phyloP scores from a whole-genome alignment of 2,797 vertebrate genomes.

The Enoplosus armatus region DNA sequence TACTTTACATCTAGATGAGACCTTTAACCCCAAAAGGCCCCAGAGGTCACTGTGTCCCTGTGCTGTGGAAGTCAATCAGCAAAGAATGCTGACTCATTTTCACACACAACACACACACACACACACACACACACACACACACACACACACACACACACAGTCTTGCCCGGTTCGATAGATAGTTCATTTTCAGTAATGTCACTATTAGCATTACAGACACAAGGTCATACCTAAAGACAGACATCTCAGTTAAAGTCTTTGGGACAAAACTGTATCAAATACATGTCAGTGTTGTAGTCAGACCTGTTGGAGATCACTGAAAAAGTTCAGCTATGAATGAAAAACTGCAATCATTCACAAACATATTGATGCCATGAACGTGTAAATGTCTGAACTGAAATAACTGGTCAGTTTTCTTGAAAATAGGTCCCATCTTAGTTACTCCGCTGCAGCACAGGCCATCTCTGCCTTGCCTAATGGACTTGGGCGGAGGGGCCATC shows the following conservation, averaged over 20 bases:
- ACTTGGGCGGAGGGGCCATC: conserved; percentile 71
- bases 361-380: neutral
- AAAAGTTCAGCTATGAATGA: neutral
- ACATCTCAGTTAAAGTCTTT: conserved; percentile 6
- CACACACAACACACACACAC: conserved; percentile 22
- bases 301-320: neutral
- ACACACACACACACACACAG: neutral
- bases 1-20: conserved; percentile 41
- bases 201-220: conserved; percentile 1
- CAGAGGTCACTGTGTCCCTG: conserved; percentile 46
- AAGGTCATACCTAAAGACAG: conserved; percentile 12
- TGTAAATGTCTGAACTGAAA: conserved; percentile 10
- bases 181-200: conserved; percentile 1
- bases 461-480: conserved; percentile 64
- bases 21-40: conserved; percentile 61
- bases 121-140: conserved; percentile 9
- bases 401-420: conserved; percentile 25
- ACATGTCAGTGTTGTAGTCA: neutral
- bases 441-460: conserved; percentile 42
- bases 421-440: conserved; percentile 28
- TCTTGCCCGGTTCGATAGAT: too few relatives aligned
- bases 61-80: conserved; percentile 42
- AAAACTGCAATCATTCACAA: neutral
- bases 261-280: conserved; percentile 12
- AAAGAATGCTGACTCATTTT: conserved; percentile 66